These are phyloP conservation scores for Halocynthia roretzi DNA, from an alignment of 23 tunicate species.

Conservation along the genomic window DNA sequence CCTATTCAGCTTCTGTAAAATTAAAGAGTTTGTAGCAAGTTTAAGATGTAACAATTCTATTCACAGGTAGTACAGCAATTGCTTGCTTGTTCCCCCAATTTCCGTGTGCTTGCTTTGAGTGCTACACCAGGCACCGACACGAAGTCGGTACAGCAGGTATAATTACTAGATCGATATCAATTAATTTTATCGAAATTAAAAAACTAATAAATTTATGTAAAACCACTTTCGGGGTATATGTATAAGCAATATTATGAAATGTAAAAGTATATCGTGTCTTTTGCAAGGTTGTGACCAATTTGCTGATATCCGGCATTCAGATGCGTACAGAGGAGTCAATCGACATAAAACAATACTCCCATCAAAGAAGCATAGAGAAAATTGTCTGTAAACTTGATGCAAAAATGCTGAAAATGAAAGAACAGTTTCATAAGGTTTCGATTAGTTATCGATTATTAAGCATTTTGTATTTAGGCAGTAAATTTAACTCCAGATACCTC, in stretches of 20 bases:
- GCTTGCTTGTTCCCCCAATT: slow-evolving; percentile 30
- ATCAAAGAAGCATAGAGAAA: slow-evolving; percentile 55
- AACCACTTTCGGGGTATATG: no score
- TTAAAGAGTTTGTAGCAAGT: neutral
- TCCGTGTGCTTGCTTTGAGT: slow-evolving; percentile 81
- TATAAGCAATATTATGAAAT: neutral
- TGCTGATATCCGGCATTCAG: slow-evolving; percentile 71
- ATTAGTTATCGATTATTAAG: neutral
- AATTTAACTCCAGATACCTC: neutral
- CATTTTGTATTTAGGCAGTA: neutral
- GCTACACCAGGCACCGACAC: slow-evolving; percentile 91
- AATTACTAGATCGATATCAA: neutral
- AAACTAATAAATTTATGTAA: no score
- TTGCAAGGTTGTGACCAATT: slow-evolving; percentile 56
- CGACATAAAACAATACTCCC: slow-evolving; percentile 68
- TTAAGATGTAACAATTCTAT: neutral
- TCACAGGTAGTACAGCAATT: slow-evolving; percentile 81
- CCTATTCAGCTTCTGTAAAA: neutral
- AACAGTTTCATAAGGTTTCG: slow-evolving; percentile 30
- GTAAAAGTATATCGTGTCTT: neutral
- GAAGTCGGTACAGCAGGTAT: slow-evolving; percentile 74
- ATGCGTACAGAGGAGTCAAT: slow-evolving; percentile 71
- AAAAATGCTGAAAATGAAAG: slow-evolving; percentile 36
- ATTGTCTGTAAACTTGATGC: slow-evolving; percentile 77
- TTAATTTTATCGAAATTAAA: no score